phyloP scores from a whole-genome alignment of 2,113 vertebrate genomes.

The Triplophysa rosa region DNA sequence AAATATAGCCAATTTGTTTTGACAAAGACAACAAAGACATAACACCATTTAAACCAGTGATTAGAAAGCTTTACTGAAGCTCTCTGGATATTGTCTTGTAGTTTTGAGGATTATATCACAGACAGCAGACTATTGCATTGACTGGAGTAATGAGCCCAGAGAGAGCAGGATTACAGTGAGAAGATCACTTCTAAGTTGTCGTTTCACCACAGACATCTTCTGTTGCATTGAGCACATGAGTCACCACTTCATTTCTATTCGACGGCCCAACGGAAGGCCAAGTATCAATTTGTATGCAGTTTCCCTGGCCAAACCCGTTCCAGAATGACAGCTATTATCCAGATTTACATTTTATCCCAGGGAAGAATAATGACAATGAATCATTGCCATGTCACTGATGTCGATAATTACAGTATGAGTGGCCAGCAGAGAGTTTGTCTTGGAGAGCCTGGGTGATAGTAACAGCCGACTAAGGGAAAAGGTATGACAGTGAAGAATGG shows the following conservation, averaged over 20 bases:
- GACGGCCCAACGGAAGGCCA: constrained; percentile 62
- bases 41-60: not conserved
- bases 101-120: constrained; percentile 6
- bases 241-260: constrained; percentile 66
- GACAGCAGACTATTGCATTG: not conserved
- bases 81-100: constrained; percentile 1
- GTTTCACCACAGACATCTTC: constrained; percentile 45
- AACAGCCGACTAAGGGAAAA: constrained; percentile 53
- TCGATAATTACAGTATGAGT: constrained; percentile 73
- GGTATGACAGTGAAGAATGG: constrained; percentile 74
- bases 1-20: not conserved
- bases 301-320: constrained; percentile 65
- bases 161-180: constrained; percentile 30
- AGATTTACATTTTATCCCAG: constrained; percentile 79
- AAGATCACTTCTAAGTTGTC: constrained; percentile 19
- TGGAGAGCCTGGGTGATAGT: constrained; percentile 52
- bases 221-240: constrained; percentile 56
- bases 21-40: not conserved
- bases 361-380: constrained; percentile 78
- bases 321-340: constrained; percentile 79
- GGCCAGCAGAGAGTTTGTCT: constrained; percentile 58
- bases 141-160: constrained; percentile 20
- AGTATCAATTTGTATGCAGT: constrained; percentile 76
- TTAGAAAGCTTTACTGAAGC: not conserved
- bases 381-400: constrained; percentile 69